Evolutionary conservation across 1,140 invertebrate species (phyloP).

Genomic region (Zaprionus camerounensis): DNA sequence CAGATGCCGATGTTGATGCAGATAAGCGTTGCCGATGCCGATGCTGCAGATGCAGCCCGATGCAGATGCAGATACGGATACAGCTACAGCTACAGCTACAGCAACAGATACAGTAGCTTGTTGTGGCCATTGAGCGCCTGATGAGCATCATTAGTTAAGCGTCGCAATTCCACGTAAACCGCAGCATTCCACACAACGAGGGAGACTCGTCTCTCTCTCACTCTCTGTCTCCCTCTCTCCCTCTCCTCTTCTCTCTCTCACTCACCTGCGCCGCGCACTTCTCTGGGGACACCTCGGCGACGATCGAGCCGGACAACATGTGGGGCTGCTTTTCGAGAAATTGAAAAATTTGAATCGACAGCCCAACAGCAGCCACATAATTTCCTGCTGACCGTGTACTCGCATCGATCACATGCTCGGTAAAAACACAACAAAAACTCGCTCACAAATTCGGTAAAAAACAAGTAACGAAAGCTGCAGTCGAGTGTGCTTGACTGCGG

Average conservation of each 20-base stretch:
- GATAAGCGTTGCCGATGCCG: neutral
- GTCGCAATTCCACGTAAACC: conserved; percentile 81
- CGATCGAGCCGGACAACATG: conserved; percentile 62
- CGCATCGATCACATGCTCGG: conserved; percentile 68
- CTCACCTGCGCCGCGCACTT: conserved; percentile 63
- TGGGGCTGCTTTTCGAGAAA: conserved; percentile 49
- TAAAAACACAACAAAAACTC: neutral
- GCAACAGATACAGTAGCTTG: conserved; percentile 68
- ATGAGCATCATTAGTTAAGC: conserved; percentile 84
- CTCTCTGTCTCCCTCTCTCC: too few relatives aligned
- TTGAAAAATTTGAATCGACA: conserved; percentile 78
- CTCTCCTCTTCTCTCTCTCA: neutral
- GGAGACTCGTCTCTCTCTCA: too few relatives aligned
- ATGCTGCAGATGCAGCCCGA: conserved; percentile 22
- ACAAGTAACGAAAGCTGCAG: neutral
- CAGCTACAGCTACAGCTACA: conserved; percentile 28
- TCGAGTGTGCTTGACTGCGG: too few relatives aligned
- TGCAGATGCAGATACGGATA: conserved; percentile 26
- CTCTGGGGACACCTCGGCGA: conserved; percentile 66
- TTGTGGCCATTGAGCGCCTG: conserved; percentile 60
- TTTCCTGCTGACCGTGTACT: conserved; percentile 67
- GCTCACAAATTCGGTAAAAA: neutral
- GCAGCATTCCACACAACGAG: conserved; percentile 24
- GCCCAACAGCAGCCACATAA: conserved; percentile 58
- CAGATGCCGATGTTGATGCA: neutral